phyloP scores from a whole-genome alignment of 2,888 invertebrate species.

The Brachynemurus nebulosus region DNA sequence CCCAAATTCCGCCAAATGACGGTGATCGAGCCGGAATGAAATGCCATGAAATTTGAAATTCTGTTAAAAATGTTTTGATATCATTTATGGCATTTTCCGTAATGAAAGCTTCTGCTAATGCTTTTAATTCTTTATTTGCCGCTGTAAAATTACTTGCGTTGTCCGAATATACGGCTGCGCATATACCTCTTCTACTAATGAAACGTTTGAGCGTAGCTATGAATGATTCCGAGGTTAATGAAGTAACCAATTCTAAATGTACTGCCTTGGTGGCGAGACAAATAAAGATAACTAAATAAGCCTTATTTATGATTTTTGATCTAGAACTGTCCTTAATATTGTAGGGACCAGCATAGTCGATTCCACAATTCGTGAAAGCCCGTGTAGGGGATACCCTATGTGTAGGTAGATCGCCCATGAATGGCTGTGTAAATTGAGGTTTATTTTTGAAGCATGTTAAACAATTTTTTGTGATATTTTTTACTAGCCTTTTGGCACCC shows the following conservation, averaged over 20 bases:
- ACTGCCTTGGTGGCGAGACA: slow-evolving; percentile 24
- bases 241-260: slow-evolving; percentile 23
- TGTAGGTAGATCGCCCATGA: slow-evolving; percentile 5
- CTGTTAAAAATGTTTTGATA: slow-evolving; percentile 1
- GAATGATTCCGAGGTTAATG: slow-evolving; percentile 22
- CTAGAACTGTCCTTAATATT: slow-evolving; percentile 12
- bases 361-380: slow-evolving; percentile 5
- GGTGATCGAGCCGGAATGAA: slow-evolving; percentile 21
- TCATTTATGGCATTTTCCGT: neutral
- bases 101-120: slow-evolving; percentile 11
- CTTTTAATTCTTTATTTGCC: slow-evolving; percentile 19
- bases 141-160: slow-evolving; percentile 25
- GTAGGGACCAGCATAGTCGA: slow-evolving; percentile 16
- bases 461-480: slow-evolving; percentile 11
- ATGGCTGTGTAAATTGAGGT: neutral
- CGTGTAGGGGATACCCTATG: neutral
- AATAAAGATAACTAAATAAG: slow-evolving; percentile 21
- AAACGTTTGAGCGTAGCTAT: slow-evolving; percentile 23
- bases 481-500: slow-evolving; percentile 11
- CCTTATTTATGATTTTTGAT: slow-evolving; percentile 12
- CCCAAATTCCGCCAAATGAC: slow-evolving; percentile 23
- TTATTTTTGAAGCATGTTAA: slow-evolving; percentile 8
- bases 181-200: slow-evolving; percentile 21
- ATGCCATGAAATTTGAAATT: slow-evolving; percentile 17
- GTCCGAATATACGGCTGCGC: slow-evolving; percentile 21